phyloP scores from a whole-genome alignment of 2,797 vertebrate genomes.

The Eulemur mongoz region DNA sequence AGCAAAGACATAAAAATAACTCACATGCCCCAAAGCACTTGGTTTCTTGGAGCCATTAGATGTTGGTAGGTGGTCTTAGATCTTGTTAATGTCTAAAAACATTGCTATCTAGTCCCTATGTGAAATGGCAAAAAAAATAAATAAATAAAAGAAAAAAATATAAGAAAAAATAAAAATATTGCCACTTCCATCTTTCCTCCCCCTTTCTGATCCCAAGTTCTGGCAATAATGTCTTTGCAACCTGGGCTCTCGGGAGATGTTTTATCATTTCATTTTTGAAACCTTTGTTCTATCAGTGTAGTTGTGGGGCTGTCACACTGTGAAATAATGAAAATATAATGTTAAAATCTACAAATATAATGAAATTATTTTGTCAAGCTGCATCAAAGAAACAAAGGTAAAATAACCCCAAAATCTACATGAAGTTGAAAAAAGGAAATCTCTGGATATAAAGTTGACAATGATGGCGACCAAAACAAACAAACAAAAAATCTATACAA shows the following conservation, averaged over 20 bases:
- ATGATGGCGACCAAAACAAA: background rate
- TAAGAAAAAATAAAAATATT: background rate
- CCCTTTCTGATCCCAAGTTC: background rate
- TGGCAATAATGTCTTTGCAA: background rate
- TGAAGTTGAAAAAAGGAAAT: background rate
- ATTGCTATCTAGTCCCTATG: background rate
- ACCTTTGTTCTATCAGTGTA: background rate
- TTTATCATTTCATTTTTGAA: background rate
- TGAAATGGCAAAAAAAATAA: too few species aligned
- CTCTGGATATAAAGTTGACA: background rate
- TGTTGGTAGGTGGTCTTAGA: background rate
- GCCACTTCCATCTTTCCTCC: background rate
- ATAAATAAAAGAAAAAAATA: too few species aligned
- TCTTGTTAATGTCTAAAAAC: constrained; percentile 1
- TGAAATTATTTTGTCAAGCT: background rate
- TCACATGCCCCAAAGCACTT: background rate
- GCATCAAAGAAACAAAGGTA: background rate
- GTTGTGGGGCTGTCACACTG: background rate
- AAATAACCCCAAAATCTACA: background rate
- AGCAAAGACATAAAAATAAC: background rate
- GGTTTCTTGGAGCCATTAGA: background rate
- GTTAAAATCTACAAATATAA: background rate
- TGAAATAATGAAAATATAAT: background rate
- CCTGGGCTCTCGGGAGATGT: background rate
- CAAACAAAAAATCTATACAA: background rate